phyloP scores from a whole-genome alignment of 2,888 invertebrate species.

The Eucriotettix oculatus region DNA sequence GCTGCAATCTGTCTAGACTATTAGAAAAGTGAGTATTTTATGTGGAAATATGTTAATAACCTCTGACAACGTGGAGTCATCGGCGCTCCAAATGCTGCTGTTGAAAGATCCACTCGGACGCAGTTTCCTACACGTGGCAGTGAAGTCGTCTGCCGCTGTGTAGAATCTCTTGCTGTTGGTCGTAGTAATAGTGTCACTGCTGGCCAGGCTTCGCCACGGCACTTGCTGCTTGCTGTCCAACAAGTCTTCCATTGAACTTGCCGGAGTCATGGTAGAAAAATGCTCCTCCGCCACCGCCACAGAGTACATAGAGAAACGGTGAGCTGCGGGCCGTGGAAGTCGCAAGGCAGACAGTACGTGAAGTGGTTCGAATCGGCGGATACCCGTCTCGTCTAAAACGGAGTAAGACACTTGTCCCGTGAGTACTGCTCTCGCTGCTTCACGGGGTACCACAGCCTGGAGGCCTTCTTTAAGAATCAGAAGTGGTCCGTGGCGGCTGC shows the following conservation, averaged over 20 bases:
- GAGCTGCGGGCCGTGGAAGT: conserved; percentile 43
- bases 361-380: conserved; percentile 57
- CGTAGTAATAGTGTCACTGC: background rate
- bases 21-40: too few relatives aligned
- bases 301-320: conserved; percentile 45
- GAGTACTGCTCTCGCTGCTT: conserved; percentile 53
- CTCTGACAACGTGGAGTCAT: background rate
- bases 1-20: too few relatives aligned
- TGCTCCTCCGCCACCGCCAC: background rate
- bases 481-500: conserved; percentile 34
- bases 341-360: conserved; percentile 56
- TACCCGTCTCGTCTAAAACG: conserved; percentile 58
- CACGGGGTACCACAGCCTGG: conserved; percentile 60
- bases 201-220: background rate
- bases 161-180: background rate
- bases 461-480: conserved; percentile 56
- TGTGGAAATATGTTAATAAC: background rate
- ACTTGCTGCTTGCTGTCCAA: background rate
- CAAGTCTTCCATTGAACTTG: conserved; percentile 5
- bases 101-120: background rate
- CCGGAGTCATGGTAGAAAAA: conserved; percentile 18
- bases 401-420: conserved; percentile 61
- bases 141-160: background rate
- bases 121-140: background rate
- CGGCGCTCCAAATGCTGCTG: conserved; percentile 1